phyloP scores from a whole-genome alignment of 2,113 vertebrate species.

The Falco punctatus region DNA sequence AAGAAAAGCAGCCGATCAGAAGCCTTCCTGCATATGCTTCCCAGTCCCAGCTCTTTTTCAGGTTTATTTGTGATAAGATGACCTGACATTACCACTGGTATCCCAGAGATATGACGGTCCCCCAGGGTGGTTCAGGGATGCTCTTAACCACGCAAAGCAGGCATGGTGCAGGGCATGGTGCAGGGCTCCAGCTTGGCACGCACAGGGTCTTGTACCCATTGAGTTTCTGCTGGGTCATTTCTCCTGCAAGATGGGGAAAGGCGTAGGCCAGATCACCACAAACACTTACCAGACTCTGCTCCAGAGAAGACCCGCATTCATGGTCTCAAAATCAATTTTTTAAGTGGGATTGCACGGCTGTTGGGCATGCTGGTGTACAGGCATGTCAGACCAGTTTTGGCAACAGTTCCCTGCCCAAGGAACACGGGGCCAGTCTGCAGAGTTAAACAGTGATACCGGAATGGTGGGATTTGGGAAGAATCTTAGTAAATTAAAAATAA shows the following conservation, averaged over 20 bases:
- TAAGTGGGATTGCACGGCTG: background rate
- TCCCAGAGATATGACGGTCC: no score
- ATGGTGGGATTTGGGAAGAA: background rate
- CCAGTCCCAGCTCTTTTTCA: background rate
- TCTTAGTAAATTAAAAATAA: background rate
- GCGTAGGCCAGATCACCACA: fast-evolving
- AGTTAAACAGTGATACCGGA: background rate
- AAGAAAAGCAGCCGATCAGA: background rate
- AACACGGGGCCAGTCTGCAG: background rate
- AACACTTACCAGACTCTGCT: background rate
- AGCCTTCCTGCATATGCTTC: background rate
- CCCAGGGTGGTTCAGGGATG: background rate
- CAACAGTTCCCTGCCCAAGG: background rate
- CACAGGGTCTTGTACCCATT: background rate
- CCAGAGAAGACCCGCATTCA: background rate
- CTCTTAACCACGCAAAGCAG: fast-evolving
- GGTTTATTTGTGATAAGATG: background rate
- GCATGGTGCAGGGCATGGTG: background rate
- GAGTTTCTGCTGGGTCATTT: background rate
- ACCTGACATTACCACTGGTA: background rate
- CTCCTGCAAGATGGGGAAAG: background rate
- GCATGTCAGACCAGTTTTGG: background rate
- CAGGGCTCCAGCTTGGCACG: background rate
- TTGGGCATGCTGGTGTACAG: background rate
- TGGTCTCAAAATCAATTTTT: background rate